phyloP scores from a whole-genome alignment of 2,113 vertebrate species.

The Apistogramma diplotaenia region DNA sequence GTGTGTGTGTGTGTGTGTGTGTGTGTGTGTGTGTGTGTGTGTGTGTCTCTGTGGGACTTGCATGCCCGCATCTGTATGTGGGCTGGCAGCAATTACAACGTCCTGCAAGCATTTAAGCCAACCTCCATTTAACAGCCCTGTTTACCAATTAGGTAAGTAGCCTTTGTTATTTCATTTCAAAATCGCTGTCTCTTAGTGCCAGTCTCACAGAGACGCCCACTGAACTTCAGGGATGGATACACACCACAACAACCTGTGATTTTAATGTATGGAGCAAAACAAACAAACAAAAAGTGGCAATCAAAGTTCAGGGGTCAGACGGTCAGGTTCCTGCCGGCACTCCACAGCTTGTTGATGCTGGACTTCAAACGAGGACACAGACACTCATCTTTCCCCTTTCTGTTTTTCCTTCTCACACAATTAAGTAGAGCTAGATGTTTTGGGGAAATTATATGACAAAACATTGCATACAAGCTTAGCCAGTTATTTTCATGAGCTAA shows the following conservation, averaged over 20 bases:
- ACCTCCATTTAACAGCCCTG: slow-evolving; percentile 77
- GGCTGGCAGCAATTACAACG: slow-evolving; percentile 81
- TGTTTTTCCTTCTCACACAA: slow-evolving; percentile 19
- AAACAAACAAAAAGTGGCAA: neutral
- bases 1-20: slow-evolving; percentile 15
- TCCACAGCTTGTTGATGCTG: neutral
- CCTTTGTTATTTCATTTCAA: slow-evolving; percentile 78
- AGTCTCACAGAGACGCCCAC: slow-evolving; percentile 36
- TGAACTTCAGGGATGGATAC: neutral
- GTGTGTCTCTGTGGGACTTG: slow-evolving; percentile 33
- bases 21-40: neutral
- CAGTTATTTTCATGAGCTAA: neutral
- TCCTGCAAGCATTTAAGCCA: slow-evolving; percentile 83
- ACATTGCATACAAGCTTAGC: neutral
- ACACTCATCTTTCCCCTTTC: slow-evolving; percentile 13
- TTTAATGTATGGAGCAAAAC: neutral
- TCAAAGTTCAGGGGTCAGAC: slow-evolving; percentile 32
- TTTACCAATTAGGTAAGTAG: slow-evolving; percentile 84
- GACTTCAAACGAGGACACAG: neutral
- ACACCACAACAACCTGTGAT: neutral
- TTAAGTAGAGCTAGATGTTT: neutral
- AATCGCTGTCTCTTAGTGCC: slow-evolving; percentile 75
- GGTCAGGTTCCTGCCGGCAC: slow-evolving; percentile 18
- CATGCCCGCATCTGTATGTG: slow-evolving; percentile 34
- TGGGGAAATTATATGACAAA: neutral